A percentile compares a stretch with the other conserved stretches of the same genome.
These are phyloP conservation scores for Telenomus remus DNA, from an alignment of 1,140 invertebrate genomes.

Conservation along the genomic window DNA sequence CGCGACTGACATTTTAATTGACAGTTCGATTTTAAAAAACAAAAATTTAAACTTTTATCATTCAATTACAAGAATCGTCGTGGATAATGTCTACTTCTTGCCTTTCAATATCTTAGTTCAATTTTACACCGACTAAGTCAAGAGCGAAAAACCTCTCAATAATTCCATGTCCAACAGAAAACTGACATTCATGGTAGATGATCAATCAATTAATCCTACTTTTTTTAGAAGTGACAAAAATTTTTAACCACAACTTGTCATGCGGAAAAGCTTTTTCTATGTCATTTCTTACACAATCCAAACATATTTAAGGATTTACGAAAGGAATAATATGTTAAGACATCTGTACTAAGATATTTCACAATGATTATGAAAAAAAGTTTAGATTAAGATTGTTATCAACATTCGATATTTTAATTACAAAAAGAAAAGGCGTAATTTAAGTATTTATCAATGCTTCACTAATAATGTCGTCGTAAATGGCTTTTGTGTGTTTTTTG, in stretches of 20 bases:
- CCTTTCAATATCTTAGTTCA: too few relatives aligned
- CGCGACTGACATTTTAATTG: constrained; percentile 58
- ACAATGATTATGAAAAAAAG: constrained; percentile 33
- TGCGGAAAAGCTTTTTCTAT: constrained; percentile 36
- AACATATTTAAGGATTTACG: background rate
- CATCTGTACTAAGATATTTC: constrained; percentile 1
- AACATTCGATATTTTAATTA: constrained; percentile 8
- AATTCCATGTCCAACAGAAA: constrained; percentile 10
- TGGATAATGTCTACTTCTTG: background rate
- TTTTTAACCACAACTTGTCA: constrained; percentile 15
- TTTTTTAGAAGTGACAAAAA: background rate
- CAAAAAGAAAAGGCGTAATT: constrained; percentile 37
- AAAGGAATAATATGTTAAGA: background rate
- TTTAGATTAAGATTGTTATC: constrained; percentile 25
- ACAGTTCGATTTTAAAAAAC: constrained; percentile 34
- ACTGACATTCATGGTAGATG: constrained; percentile 1
- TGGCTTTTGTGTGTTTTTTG: constrained; percentile 36
- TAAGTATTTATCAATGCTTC: constrained; percentile 43
- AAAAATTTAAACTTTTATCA: constrained; percentile 8
- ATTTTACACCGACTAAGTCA: too few relatives aligned
- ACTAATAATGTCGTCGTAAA: constrained; percentile 49
- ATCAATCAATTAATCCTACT: constrained; percentile 35
- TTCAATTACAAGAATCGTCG: background rate
- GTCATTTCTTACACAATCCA: background rate
- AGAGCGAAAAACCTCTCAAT: background rate